Evolutionary conservation across 2,888 invertebrate species (phyloP), one percentile per base, ranked within the genome.

Genomic region (Tuberolachnus salignus): DNA sequence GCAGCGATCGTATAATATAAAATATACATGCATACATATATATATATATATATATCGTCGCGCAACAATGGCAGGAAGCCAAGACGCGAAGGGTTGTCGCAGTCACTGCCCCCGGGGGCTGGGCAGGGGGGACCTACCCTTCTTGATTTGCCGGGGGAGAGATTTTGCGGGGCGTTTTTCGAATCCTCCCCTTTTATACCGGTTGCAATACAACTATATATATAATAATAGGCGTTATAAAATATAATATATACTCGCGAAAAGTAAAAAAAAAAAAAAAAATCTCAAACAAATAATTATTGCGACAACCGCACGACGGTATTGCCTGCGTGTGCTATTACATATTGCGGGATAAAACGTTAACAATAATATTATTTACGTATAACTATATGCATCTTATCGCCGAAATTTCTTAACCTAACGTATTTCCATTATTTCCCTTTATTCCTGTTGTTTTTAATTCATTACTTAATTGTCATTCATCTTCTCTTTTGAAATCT

Each of bases 111-210:
- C 23, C 23, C 49, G 23, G 57, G 4, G n/a, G 26, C 16, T 8
- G 2, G 57, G 34, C 34, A 44, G 49, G n/a, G 46, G 23, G 46
- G 34, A 34, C 26, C 19, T 14, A 34, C 21, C 23, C 23, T 71
- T 26, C 23, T 71, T 26, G n/a, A 61, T 71, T n/a, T 71, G 13
- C 9, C 16, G 26, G n/a, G 49, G 49, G 14, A 34, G 49, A 34
- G 72, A 72, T 72, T 72, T 61, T 34, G 61, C 19, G 10, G 51
- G 72, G 72, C 61, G 72, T 61, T 72, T 49, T 61, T 51, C 34
- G 34, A 61, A 63, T 73, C 72, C 49, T 72, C 72, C 72, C 61
- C 19, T 73, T 61, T 72, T 46, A 0, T 49, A 34, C 49, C 34
- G 21, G 34, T 42, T 21, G 51, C 26, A 14, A n/a, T 46, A 13